Conservation (phyloP, 2,797 vertebrate genomes). For the Eidolon dupreanum region DNA sequence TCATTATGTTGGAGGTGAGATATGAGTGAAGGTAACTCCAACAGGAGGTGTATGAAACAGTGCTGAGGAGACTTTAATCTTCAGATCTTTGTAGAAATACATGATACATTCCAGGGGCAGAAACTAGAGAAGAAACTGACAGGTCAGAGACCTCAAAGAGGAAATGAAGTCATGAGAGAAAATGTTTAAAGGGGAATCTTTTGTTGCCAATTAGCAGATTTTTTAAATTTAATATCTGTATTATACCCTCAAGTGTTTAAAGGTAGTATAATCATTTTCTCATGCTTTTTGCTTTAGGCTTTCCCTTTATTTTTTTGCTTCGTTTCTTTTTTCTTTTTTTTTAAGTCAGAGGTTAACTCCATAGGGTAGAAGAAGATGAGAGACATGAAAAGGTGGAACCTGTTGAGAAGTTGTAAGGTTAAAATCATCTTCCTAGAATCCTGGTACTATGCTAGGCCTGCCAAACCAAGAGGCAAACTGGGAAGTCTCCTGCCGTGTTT, state of each 20-base stretch:
- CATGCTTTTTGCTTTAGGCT: background rate
- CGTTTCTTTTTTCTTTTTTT: background rate
- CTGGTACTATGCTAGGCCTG: background rate
- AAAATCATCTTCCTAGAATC: constrained; percentile 45
- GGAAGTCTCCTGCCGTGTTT: constrained; percentile 51
- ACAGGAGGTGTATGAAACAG: background rate
- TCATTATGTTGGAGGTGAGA: background rate
- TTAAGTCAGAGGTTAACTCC: background rate
- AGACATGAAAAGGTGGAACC: constrained; percentile 47
- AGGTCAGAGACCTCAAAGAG: background rate
- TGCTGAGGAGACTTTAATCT: background rate
- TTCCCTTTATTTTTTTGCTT: background rate
- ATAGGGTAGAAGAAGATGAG: constrained; percentile 24
- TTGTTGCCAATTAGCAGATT: background rate
- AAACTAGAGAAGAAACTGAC: background rate
- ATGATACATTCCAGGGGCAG: background rate
- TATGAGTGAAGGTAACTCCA: background rate
- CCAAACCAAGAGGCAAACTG: background rate
- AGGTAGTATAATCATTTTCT: background rate
- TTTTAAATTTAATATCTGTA: background rate
- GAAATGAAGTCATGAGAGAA: background rate
- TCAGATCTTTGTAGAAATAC: background rate
- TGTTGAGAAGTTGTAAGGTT: constrained; percentile 28
- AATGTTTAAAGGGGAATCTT: background rate
- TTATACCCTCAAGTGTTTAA: background rate